Conservation (phyloP, 2,797 vertebrate species). For the Austrolebias charrua region DNA sequence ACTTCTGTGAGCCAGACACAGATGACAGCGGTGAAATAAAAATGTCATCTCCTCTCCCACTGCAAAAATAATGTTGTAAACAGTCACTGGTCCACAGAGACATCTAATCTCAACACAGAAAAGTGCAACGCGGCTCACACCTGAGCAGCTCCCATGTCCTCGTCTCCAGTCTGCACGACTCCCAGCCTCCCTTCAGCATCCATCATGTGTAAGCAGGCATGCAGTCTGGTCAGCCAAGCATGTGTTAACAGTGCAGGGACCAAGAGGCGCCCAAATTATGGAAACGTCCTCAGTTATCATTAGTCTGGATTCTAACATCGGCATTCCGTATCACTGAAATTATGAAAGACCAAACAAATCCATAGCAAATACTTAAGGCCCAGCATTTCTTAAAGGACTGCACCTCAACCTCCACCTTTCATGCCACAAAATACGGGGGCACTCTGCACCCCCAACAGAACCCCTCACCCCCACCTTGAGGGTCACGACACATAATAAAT, state of each 20-base stretch:
- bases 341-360: background rate
- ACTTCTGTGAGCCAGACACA: background rate
- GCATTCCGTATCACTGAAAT: background rate
- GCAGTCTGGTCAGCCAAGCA: constrained; percentile 42
- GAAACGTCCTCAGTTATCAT: constrained; percentile 13
- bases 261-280: constrained; percentile 4
- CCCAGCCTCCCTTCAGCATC: constrained; percentile 33
- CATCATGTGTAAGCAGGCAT: constrained; percentile 47
- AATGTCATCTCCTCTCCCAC: constrained; percentile 43
- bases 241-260: constrained; percentile 36
- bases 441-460: too few species aligned
- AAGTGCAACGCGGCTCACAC: constrained; percentile 47
- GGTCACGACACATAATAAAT: too few species aligned
- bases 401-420: too few species aligned
- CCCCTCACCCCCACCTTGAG: too few species aligned
- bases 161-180: constrained; percentile 37
- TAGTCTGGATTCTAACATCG: constrained; percentile 8
- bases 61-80: constrained; percentile 53
- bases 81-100: constrained; percentile 45
- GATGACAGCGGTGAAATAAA: constrained; percentile 43
- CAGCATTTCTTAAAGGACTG: too few species aligned
- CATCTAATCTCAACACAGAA: constrained; percentile 41
- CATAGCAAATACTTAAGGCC: background rate
- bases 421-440: too few species aligned
- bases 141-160: constrained; percentile 51